Conservation (phyloP, 2,113 vertebrate species). For the Octodon degus region DNA sequence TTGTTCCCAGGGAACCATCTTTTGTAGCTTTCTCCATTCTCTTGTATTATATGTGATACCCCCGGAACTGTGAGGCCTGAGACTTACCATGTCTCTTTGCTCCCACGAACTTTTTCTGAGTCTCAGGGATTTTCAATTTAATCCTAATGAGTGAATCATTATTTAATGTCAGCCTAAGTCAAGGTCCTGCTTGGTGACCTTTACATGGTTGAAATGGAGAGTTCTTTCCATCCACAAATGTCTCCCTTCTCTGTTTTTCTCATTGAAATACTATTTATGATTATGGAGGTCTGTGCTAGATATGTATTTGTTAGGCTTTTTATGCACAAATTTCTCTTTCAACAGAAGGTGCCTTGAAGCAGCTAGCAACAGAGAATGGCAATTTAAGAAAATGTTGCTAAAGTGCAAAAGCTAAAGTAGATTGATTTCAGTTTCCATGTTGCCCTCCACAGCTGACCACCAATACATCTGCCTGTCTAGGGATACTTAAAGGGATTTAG, state of each 20-base stretch:
- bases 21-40: conserved; percentile 6
- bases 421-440: conserved; percentile 75
- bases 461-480: conserved; percentile 76
- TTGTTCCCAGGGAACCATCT: not conserved
- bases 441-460: conserved; percentile 62
- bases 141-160: conserved; percentile 56
- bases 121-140: conserved; percentile 57
- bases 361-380: conserved; percentile 62
- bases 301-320: conserved; percentile 50
- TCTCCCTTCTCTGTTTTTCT: not conserved
- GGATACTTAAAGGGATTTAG: conserved; percentile 69
- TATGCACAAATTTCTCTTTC: conserved; percentile 55
- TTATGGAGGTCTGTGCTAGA: not conserved
- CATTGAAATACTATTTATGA: conserved; percentile 56
- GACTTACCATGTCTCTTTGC: not conserved
- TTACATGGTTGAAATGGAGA: conserved; percentile 39
- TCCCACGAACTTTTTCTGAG: not conserved
- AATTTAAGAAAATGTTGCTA: conserved; percentile 72
- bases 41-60: not conserved
- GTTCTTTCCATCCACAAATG: conserved; percentile 28
- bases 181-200: conserved; percentile 44
- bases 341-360: conserved; percentile 57
- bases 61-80: conserved; percentile 1
- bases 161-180: conserved; percentile 47
- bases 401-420: conserved; percentile 66